Base-by-base conservation (phyloP, 2,797 vertebrate species). In the Rhabdomys pumilio region DNA sequence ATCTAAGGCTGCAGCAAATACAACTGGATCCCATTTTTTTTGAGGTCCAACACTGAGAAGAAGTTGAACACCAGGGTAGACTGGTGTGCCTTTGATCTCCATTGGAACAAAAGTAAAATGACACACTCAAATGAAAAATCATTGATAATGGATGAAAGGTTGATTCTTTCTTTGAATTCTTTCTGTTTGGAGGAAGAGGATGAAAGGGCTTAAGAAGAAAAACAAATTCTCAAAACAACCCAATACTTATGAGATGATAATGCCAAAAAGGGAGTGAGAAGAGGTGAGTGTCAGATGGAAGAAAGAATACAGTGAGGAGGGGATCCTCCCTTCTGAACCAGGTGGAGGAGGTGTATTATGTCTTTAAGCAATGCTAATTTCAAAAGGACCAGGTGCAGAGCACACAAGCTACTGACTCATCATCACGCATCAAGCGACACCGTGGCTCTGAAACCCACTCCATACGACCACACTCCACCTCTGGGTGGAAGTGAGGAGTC, bases 1-100 rank as follows among this genome's bases (percentile, higher is more conserved):
- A 98, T 98, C 97, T 98, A 81, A 98, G 93, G 87, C 93, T 96
- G 92, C 72, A 94, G 95, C 91, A 98, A 98, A 98, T 98, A 97
- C 98, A 98, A 92, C 97, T 95, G 89, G 91, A 98, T 97, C 41
- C 96, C 89, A 95, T 98, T 98, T 98, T 96, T 96, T 98, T 97
- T 92, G 98, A 98, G 98, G 97, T 97, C 92, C 96, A 92, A 91
- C 90, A 88, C n/a, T 97, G 97, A 94, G 97, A 98, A 97, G 97
- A 97, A 96, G 91, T 93, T 73, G 89, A 97, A 97, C 84, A 87
- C 76, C 89, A 4, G 76, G 92, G 95, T 96, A 98, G 97, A 98
- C 97, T 90, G 93, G 86, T 67, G 92, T 81, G 91, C 94, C 98
- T 98, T 97, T 98, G 98, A 98, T 98, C 98, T 98, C 59, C 96